Evolutionary conservation across 2,888 invertebrate species (phyloP).

Genomic region (Xestoiulus laeticollis): DNA sequence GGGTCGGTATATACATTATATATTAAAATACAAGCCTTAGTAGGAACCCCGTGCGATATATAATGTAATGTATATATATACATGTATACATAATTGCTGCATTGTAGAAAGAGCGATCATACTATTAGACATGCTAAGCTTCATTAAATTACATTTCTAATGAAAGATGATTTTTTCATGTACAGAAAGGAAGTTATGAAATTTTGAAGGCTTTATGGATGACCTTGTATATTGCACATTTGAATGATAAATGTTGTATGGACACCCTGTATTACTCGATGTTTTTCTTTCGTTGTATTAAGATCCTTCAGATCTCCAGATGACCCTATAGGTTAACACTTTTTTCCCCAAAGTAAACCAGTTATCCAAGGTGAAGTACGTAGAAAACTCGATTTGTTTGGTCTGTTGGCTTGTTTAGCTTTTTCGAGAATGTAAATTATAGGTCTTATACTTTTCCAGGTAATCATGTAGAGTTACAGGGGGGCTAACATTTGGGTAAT

Average conservation of each 20-base stretch:
- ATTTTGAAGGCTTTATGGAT: no score
- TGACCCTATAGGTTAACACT: neutral
- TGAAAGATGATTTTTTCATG: no score
- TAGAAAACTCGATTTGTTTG: neutral
- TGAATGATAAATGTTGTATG: neutral
- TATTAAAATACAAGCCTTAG: no score
- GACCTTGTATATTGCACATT: no score
- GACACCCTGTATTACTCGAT: neutral
- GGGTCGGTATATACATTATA: no score
- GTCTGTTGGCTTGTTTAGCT: neutral
- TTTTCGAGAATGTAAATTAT: neutral
- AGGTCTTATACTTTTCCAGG: neutral
- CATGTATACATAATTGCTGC: no score
- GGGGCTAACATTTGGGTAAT: neutral
- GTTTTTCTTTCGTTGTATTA: neutral
- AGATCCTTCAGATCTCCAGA: neutral
- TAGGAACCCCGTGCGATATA: no score
- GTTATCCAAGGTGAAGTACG: constrained; percentile 24
- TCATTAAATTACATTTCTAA: no score
- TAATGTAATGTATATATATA: no score
- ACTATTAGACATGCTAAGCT: no score
- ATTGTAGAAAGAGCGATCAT: no score
- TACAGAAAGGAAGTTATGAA: no score
- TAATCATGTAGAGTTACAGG: neutral
- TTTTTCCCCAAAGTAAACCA: neutral